Base-by-base conservation (phyloP, 2,888 invertebrate species). In the Drosophila atripex region DNA sequence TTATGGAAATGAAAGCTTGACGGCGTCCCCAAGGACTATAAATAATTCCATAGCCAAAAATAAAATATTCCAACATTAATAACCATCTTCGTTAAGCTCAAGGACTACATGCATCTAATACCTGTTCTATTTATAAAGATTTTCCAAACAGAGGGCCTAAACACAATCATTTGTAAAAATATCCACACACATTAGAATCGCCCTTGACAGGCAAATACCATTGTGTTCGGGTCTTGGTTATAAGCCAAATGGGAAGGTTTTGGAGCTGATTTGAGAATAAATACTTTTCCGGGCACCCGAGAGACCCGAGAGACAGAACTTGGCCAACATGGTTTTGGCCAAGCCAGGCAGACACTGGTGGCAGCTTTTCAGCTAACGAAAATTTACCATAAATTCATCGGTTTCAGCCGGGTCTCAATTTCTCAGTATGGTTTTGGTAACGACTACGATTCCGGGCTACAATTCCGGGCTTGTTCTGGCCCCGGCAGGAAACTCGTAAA, bases 401-500 rank as follows among this genome's bases (percentile, higher is more conserved):
- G 52, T 52, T 52, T 63, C 52, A 64, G 64, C 51, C 21, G 28
- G 51, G 25, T 18, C 55, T 38, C 18, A 32, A 14, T 39, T 46
- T 60, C 46, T 38, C 16, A 16, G 28, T 35, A 45, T 12, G 39
- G 7, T 25, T 30, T 49, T 18, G 11, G 39, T 41, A 18, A 9
- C 9, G 41, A 28, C 61, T 63, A 46, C 53, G 63, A 38, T 30
- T 46, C 32, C 18, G 28, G 28, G 28, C 28, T 28, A 28, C 8
- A 28, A 18, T 18, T 18, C 9, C 18, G 46, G 57, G 46, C 35
- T 18, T 32, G 32, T 46, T 14, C 47, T 32, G 28, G 28, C 9
- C 23, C 30, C 18, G 23, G 45, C n/a, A 45, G 57, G 60, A 47
- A 59, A 21, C 60, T 46, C 84, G 71, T 80, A 75, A 80, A 71